These are phyloP conservation scores for Lutraria lutraria DNA, from an alignment of 2,888 invertebrate species.

Conservation along the genomic window DNA sequence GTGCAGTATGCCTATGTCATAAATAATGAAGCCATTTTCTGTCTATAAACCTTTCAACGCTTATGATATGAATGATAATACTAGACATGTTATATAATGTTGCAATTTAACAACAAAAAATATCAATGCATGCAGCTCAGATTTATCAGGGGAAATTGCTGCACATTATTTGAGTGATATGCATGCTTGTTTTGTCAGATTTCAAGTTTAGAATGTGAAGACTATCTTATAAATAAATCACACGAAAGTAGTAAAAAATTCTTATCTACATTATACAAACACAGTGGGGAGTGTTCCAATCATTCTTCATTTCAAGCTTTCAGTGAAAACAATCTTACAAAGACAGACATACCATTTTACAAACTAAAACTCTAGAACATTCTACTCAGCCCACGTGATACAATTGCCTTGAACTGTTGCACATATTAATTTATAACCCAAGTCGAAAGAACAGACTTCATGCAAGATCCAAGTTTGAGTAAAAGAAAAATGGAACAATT, in stretches of 20 bases:
- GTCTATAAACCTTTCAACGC: not conserved
- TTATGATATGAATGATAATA: not conserved
- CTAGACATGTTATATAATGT: not conserved
- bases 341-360: not conserved
- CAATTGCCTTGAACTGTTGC: not conserved
- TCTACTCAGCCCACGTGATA: not conserved
- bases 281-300: not conserved
- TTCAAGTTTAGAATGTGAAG: not conserved
- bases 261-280: not conserved
- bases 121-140: not conserved
- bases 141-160: not conserved
- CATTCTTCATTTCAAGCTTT: not conserved
- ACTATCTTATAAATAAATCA: conserved; percentile 2
- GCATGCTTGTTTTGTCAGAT: not conserved
- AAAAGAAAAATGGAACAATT: too few species aligned
- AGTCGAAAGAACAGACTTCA: too few species aligned
- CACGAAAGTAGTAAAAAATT: not conserved
- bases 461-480: too few species aligned
- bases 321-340: not conserved
- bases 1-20: not conserved
- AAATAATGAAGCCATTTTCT: not conserved
- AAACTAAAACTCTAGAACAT: not conserved
- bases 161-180: not conserved
- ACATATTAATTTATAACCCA: too few species aligned
- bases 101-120: conserved; percentile 9